A percentile compares a stretch with the other conserved stretches of the same genome.
Evolutionary conservation across 2,888 invertebrate species (phyloP).

Genomic region (Volucella inflata): DNA sequence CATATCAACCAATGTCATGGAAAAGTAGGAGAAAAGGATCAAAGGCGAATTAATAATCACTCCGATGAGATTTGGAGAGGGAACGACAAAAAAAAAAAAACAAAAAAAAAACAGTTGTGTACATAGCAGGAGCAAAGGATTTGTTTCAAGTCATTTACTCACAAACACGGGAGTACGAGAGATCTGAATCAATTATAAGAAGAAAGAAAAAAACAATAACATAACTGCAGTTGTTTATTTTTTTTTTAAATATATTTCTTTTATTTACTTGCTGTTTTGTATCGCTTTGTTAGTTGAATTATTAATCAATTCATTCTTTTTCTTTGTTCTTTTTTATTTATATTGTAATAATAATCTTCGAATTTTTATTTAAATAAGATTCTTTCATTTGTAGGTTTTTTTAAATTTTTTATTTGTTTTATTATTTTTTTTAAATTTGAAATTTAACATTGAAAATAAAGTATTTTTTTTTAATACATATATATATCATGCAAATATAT

Average conservation of each 20-base stretch:
- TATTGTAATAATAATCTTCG: conserved; percentile 77
- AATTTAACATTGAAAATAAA: conserved; percentile 70
- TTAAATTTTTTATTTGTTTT: conserved; percentile 47
- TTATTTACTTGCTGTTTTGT: conserved; percentile 60
- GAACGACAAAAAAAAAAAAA: conserved; percentile 2
- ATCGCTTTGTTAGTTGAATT: conserved; percentile 54
- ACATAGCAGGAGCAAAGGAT: no score
- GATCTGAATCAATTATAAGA: conserved; percentile 1
- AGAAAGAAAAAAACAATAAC: conserved; percentile 46
- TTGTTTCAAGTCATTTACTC: no score
- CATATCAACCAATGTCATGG: conserved; percentile 33
- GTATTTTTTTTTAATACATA: conserved; percentile 14
- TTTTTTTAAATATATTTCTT: conserved; percentile 63
- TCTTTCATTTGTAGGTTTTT: conserved; percentile 51
- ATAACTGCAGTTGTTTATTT: conserved; percentile 42
- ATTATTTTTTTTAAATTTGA: conserved; percentile 43
- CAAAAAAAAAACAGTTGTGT: neutral
- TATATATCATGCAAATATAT: neutral
- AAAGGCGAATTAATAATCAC: conserved; percentile 29
- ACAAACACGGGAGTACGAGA: neutral
- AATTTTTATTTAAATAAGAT: conserved; percentile 65
- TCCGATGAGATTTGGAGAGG: conserved; percentile 18
- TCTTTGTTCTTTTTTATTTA: conserved; percentile 38
- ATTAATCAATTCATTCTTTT: conserved; percentile 40
- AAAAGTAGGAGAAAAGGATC: conserved; percentile 7